A percentile compares a stretch with the other conserved stretches of the same genome.
Evolutionary conservation across 2,113 vertebrate species (phyloP).

Genomic region (Neogale vison): DNA sequence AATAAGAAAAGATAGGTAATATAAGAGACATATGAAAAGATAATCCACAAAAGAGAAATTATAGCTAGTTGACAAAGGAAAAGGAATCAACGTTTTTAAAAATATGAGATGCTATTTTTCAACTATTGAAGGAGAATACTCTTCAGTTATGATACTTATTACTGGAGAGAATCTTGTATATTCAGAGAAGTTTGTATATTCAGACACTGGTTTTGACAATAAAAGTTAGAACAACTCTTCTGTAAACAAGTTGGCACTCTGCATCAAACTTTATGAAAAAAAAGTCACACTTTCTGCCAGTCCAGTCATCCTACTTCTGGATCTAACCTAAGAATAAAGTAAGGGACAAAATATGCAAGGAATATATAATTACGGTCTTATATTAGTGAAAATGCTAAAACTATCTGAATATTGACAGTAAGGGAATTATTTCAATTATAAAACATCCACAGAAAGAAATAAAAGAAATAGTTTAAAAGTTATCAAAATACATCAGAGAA

Average conservation of each 20-base stretch:
- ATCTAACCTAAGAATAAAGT: neutral
- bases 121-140: neutral
- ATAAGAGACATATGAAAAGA: neutral
- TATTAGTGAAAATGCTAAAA: conserved; percentile 37
- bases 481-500: conserved; percentile 19
- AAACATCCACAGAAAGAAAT: neutral
- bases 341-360: neutral
- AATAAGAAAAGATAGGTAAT: neutral
- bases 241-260: neutral
- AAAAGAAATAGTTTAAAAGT: neutral
- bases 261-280: conserved; percentile 3
- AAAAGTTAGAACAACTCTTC: conserved; percentile 22
- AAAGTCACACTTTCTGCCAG: neutral
- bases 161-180: neutral
- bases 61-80: neutral
- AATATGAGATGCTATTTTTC: neutral
- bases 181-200: neutral
- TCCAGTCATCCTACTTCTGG: neutral
- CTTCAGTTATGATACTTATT: neutral
- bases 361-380: neutral
- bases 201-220: neutral
- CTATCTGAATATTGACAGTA: neutral
- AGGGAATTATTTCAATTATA: conserved; percentile 1
- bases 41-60: conserved; percentile 5
- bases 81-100: neutral